These are phyloP conservation scores for Caenorhabditis imperialis DNA, from an alignment of 2,888 invertebrate species.

Conservation along the genomic window DNA sequence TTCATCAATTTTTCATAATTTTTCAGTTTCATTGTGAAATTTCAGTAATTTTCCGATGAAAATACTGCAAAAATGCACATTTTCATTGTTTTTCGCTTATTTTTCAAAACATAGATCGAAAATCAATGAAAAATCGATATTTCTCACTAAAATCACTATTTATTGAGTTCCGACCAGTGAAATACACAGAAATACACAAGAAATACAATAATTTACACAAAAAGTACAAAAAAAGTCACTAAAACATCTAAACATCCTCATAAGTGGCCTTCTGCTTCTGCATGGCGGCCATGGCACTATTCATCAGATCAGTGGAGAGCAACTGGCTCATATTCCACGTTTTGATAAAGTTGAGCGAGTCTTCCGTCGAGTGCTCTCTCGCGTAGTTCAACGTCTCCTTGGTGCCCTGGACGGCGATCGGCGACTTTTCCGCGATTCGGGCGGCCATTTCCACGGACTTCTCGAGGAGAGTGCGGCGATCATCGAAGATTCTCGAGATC, in stretches of 20 bases:
- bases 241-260: slow-evolving; percentile 60
- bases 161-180: no score
- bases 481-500: slow-evolving; percentile 50
- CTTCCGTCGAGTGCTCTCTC: slow-evolving; percentile 88
- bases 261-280: slow-evolving; percentile 62
- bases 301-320: slow-evolving; percentile 89
- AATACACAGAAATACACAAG: slow-evolving; percentile 1
- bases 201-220: neutral
- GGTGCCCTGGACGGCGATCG: slow-evolving; percentile 92
- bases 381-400: slow-evolving; percentile 87
- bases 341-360: slow-evolving; percentile 92
- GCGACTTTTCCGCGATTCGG: slow-evolving; percentile 89
- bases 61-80: no score
- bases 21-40: no score
- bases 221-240: no score
- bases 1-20: no score
- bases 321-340: slow-evolving; percentile 88
- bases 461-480: slow-evolving; percentile 40
- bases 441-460: slow-evolving; percentile 83
- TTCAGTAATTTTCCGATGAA: no score
- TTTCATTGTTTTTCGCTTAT: no score
- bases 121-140: no score
- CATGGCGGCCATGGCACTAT: slow-evolving; percentile 85
- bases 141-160: no score
- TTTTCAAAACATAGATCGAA: no score